These are phyloP conservation scores for Botia almorhae DNA, from an alignment of 2,797 vertebrate species.

Conservation along the genomic window DNA sequence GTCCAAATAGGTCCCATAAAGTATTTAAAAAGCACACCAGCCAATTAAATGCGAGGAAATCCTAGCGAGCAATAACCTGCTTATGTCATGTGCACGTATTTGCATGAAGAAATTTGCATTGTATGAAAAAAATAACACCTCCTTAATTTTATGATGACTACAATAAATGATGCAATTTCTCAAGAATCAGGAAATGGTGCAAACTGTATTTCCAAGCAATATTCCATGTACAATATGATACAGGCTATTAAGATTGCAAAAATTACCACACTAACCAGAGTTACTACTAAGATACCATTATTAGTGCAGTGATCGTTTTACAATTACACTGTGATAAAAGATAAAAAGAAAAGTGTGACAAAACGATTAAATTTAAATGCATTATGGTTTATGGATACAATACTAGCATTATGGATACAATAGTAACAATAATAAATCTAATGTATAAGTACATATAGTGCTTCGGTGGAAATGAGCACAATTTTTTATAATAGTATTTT, in stretches of 20 bases:
- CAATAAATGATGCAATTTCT: background rate
- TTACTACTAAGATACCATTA: background rate
- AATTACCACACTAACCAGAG: background rate
- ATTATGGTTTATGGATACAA: background rate
- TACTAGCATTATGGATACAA: background rate
- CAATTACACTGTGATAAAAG: background rate
- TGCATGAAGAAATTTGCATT: too few relatives aligned
- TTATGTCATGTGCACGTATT: background rate
- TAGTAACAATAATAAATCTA: too few relatives aligned
- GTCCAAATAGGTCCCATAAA: constrained; percentile 47
- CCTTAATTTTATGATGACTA: background rate
- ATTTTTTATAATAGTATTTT: background rate
- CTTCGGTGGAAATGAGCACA: background rate
- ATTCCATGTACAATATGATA: too few relatives aligned
- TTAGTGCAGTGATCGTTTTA: background rate
- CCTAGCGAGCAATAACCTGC: background rate
- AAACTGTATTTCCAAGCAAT: background rate
- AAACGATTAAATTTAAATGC: background rate
- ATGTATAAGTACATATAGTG: background rate
- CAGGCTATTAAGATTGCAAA: background rate
- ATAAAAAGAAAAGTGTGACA: background rate
- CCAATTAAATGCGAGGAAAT: constrained; percentile 19
- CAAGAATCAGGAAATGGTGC: background rate
- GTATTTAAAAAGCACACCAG: constrained; percentile 32
- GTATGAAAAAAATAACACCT: too few relatives aligned